A percentile compares a stretch with the other conserved stretches of the same genome.
Conservation (phyloP, 2,113 vertebrate species). For the Otus sunia region DNA sequence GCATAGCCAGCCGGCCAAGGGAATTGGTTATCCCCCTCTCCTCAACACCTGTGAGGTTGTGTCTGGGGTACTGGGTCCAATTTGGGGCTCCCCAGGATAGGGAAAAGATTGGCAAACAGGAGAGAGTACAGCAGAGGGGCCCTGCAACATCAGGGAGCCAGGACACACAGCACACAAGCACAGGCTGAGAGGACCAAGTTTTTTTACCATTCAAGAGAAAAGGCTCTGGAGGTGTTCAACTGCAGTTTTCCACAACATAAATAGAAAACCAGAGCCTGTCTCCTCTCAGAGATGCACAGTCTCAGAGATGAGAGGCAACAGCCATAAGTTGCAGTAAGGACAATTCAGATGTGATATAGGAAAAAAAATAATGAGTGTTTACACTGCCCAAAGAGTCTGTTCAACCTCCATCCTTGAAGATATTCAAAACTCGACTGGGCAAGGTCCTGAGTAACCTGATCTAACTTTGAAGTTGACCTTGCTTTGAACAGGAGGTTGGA, state of each 20-base stretch:
- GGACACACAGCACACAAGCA: background rate
- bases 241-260: background rate
- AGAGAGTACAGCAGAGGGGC: background rate
- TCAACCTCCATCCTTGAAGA: background rate
- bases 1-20: background rate
- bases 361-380: background rate
- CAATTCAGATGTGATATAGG: background rate
- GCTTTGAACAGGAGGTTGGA: background rate
- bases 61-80: background rate
- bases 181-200: background rate
- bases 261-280: background rate
- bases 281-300: background rate
- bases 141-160: accelerated
- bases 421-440: background rate
- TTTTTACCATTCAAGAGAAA: background rate
- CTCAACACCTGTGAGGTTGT: background rate
- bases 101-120: background rate
- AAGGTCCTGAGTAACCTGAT: background rate
- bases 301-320: background rate
- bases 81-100: background rate
- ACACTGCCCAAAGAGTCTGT: background rate
- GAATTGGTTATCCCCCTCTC: background rate
- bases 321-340: background rate
- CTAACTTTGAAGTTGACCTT: background rate
- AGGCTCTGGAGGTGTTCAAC: background rate